Base-by-base conservation (phyloP, 2,888 invertebrate genomes). In the Eristalis arbustorum region DNA sequence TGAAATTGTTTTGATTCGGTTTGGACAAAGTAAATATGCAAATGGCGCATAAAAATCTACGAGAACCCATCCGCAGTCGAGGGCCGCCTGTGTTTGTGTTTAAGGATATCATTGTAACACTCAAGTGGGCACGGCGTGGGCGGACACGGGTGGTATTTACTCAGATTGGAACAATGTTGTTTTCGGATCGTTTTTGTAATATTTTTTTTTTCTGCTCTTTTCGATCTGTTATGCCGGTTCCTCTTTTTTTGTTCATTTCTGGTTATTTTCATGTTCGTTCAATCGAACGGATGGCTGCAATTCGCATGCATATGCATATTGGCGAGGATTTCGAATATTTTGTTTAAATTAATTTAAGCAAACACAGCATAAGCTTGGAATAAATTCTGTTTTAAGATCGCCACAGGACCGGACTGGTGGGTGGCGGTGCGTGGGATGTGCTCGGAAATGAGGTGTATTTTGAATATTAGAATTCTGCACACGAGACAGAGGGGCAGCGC, bases 1-100 rank as follows among this genome's bases (percentile, higher is more conserved):
- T 79, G 83, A 57, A 87, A 82, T 87, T 87, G 87, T 83, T 87
- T 87, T 87, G 83, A 87, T 87, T 87, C 83, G 83, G 83, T 87
- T 87, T 79, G 79, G 83, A 78, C 82, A 83, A 82, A 79, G 87
- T 87, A 83, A 87, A 87, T 87, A 87, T 87, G 82, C 87, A 87
- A 87, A 87, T 87, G 78, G 83, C 63, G 87, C 87, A 87, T 83
- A 87, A 79, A 87, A 87, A 78, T 75, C 78, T 62, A 78, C 77
- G 73, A 78, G 82, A 40, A 79, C 80, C 49, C 61, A 37, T 84
- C 18, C 56, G 10, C 23, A 31, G 8, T 8, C 31, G 31, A 31
- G 3, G 23, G 34, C 11, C 10, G 10, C 18, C 13, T 75, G 42
- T 42, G 67, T 22, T 23, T 18, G 62, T 57, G 62, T 71, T 61